phyloP scores from a whole-genome alignment of 2,113 vertebrate genomes.

The Nematolebias whitei region DNA sequence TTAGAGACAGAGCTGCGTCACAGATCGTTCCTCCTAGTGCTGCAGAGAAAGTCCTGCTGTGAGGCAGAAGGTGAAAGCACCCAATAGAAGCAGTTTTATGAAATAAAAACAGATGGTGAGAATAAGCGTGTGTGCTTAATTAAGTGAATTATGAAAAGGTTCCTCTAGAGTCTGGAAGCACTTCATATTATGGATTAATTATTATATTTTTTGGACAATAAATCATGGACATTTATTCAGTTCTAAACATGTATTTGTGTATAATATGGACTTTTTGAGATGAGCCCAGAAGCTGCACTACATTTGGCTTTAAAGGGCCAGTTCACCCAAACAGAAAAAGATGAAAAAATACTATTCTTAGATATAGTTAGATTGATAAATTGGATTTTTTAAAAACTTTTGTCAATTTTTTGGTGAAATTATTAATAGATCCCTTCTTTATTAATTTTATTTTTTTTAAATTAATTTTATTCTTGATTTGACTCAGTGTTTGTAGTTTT shows the following conservation, averaged over 20 bases:
- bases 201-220: too few species aligned
- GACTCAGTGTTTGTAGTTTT: background rate
- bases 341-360: background rate
- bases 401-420: background rate
- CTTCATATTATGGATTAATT: too few species aligned
- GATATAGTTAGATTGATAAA: background rate
- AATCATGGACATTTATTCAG: too few species aligned
- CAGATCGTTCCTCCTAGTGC: background rate
- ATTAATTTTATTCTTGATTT: background rate
- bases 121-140: too few species aligned
- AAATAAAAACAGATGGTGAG: too few species aligned
- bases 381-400: background rate
- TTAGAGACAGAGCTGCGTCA: background rate
- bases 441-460: too few species aligned
- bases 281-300: constrained; percentile 11
- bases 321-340: background rate
- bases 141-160: too few species aligned
- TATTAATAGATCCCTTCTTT: background rate
- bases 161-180: too few species aligned
- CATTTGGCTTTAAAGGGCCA: too few species aligned
- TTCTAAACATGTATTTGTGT: background rate
- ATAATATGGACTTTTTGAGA: background rate
- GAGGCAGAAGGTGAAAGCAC: too few species aligned
- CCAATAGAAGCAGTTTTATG: too few species aligned
- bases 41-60: background rate